These are phyloP conservation scores for Miniopterus natalensis DNA, from an alignment of 2,113 vertebrate genomes.

Conservation along the genomic window DNA sequence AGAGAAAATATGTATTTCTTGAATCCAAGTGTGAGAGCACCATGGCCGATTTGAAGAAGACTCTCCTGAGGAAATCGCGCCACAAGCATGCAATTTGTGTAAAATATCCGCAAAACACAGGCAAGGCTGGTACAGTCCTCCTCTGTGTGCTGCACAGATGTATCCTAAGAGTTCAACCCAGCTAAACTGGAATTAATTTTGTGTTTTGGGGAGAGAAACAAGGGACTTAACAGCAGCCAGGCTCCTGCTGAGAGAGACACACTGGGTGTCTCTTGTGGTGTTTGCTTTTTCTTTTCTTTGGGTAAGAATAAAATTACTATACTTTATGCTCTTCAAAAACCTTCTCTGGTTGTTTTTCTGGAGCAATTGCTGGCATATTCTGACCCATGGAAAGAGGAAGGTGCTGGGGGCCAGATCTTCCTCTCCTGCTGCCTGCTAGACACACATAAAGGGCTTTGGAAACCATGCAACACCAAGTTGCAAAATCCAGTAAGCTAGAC, in stretches of 20 bases:
- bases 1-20: neutral
- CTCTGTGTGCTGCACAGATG: neutral
- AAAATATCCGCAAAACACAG: neutral
- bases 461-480: neutral
- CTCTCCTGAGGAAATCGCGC: neutral
- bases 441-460: neutral
- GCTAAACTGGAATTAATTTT: neutral
- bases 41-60: neutral
- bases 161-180: neutral
- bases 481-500: neutral
- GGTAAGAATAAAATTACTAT: neutral
- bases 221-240: neutral
- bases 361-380: neutral
- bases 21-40: neutral
- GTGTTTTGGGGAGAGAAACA: neutral
- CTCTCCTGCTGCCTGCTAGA: neutral
- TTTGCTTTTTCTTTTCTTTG: neutral
- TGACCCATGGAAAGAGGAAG: neutral
- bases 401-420: fast-evolving
- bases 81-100: neutral
- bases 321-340: neutral
- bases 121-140: neutral
- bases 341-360: neutral
- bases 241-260: neutral
- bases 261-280: neutral